A percentile compares a stretch with the other conserved stretches of the same genome.
Conservation (phyloP, 1,140 invertebrate genomes). For the Caerostris extrusa region DNA sequence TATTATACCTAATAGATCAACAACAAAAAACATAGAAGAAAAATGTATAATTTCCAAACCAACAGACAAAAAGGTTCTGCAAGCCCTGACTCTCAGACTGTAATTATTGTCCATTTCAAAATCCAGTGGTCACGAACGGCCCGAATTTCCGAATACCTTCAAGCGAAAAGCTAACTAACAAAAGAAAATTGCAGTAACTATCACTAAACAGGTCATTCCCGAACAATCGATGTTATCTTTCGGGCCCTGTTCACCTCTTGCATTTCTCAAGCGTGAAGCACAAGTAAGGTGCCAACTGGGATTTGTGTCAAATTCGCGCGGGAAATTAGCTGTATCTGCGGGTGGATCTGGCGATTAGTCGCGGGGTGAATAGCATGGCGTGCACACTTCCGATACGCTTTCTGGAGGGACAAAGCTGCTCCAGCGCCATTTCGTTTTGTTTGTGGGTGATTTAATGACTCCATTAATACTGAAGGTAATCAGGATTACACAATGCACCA, state of each 20-base stretch:
- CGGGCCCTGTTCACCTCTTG: background rate
- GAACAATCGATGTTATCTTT: background rate
- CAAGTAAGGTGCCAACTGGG: background rate
- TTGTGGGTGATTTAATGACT: too few species aligned
- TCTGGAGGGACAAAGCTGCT: background rate
- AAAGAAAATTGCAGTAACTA: background rate
- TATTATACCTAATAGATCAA: too few species aligned
- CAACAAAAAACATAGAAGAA: too few species aligned
- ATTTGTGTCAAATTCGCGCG: background rate
- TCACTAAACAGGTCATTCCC: constrained; percentile 13
- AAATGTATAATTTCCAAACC: too few species aligned
- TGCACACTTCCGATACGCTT: background rate
- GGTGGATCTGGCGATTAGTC: background rate
- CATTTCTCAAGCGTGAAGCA: background rate
- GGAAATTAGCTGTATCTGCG: background rate
- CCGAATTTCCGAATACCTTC: background rate
- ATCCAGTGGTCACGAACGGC: background rate
- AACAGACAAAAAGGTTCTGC: too few species aligned
- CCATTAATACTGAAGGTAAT: too few species aligned
- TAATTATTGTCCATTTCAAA: background rate
- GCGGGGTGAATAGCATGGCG: background rate
- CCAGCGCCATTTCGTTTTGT: background rate
- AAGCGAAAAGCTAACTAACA: background rate
- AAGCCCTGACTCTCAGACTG: background rate
- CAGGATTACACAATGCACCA: too few species aligned